Conservation (phyloP, 2,888 invertebrate genomes). For the Oscheius sp. region DNA sequence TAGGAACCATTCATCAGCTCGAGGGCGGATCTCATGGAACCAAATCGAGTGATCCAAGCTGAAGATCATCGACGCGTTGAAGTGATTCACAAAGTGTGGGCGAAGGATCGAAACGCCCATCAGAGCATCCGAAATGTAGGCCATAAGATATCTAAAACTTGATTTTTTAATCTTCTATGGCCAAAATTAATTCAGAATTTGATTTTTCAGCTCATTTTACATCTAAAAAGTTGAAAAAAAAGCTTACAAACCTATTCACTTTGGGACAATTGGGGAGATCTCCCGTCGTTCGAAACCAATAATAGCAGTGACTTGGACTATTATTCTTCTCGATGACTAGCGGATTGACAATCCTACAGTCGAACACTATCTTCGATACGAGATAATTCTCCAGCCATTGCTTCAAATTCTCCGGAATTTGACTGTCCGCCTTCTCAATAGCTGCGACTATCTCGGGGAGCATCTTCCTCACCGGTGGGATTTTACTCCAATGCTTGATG, state of each 20-base stretch:
- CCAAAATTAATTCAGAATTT: no score
- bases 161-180: no score
- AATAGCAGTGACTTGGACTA: neutral
- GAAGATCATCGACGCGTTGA: conserved; percentile 60
- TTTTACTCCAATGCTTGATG: conserved; percentile 39
- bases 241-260: neutral
- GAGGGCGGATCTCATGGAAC: conserved; percentile 53
- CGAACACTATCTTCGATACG: neutral
- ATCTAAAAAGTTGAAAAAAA: no score
- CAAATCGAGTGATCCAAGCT: conserved; percentile 62
- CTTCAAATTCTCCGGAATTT: neutral
- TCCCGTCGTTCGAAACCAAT: neutral
- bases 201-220: no score
- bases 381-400: neutral
- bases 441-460: conserved; percentile 36
- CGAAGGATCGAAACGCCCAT: conserved; percentile 46
- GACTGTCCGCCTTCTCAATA: conserved; percentile 27
- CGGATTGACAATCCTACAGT: neutral
- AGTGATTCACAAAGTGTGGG: conserved; percentile 55
- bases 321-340: no score
- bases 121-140: conserved; percentile 44
- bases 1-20: conserved; percentile 64
- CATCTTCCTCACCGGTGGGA: conserved; percentile 11
- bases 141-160: conserved; percentile 38
- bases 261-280: neutral